Base-by-base conservation (phyloP, 2,113 vertebrate genomes). In the Ellobius talpinus region DNA sequence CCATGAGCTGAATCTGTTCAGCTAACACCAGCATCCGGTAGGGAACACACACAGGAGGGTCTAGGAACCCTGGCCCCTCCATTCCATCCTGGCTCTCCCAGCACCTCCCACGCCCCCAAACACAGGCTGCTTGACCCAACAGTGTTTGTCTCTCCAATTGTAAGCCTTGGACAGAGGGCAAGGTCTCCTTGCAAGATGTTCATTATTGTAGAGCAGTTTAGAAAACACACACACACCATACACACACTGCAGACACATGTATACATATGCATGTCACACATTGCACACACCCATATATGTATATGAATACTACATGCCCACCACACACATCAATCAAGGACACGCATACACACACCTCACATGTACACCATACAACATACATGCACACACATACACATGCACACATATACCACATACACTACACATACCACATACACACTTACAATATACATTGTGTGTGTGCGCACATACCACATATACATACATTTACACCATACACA, bases 11-110 rank as follows among this genome's bases (percentile, higher is more conserved):
- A 92, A 77, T 93, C 91, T 78, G 93, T 70, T 85, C 45, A 52
- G 90, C 95, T 61, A 29, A 88, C 63, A 29, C 82, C 87, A 65
- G 89, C 58, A 81, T 93, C 96, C 39, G 31, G 91, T 89, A 14
- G 81, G 0, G 61, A 90, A 90, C 92, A 52, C 90, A 87, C 70
- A 47, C 11, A 2, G n/a, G 78, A 76, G 63, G 36, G 8, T 52
- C 63, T 33, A 45, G 52, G 87, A 17, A n/a, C 8, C 19, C 3
- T 77, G 4, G 58, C 39, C 47, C 63, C 58, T 73, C 3, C 8
- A 2, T 2, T 23, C 74, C 55, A 42, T 1, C 76, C 50, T 5
- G 81, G 70, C 77, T 87, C 92, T 50, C 81, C 58, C 21, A 47
- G 72, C 55, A 16, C 89, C 93, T 89, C 90, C 93, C 86, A 50